Evolutionary conservation across 2,113 vertebrate species (phyloP).

Genomic region (Aphyosemion australe): DNA sequence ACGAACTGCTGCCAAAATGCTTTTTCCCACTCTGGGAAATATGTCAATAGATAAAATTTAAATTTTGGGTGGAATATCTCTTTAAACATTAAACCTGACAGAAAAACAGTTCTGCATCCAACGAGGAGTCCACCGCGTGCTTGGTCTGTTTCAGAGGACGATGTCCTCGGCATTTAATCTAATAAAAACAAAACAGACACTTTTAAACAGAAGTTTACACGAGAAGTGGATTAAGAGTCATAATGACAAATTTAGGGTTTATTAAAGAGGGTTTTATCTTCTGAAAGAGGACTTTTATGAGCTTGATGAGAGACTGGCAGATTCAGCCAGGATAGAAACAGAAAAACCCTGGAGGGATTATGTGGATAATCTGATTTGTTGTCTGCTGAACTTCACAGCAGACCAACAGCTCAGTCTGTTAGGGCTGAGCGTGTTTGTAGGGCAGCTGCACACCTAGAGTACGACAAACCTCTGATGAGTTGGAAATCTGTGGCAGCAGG

Average conservation of each 20-base stretch:
- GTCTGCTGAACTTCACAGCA: slow-evolving; percentile 50
- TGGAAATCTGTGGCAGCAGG: slow-evolving; percentile 13
- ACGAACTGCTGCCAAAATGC: too few relatives aligned
- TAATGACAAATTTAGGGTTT: neutral
- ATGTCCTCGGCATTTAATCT: slow-evolving; percentile 24
- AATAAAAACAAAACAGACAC: slow-evolving; percentile 13
- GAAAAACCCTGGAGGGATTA: slow-evolving; percentile 58
- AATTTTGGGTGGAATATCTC: too few relatives aligned
- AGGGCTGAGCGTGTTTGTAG: slow-evolving; percentile 29
- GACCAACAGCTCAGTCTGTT: slow-evolving; percentile 43
- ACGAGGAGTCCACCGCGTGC: slow-evolving; percentile 41
- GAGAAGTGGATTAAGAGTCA: slow-evolving; percentile 1
- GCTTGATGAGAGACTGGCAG: slow-evolving; percentile 34
- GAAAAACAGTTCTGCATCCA: slow-evolving; percentile 49
- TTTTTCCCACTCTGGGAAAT: too few relatives aligned
- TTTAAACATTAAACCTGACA: slow-evolving; percentile 31
- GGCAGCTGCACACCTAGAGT: slow-evolving; percentile 38
- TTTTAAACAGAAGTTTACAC: neutral
- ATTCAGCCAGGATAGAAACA: slow-evolving; percentile 43
- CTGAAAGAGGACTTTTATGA: slow-evolving; percentile 41
- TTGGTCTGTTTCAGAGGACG: slow-evolving; percentile 33
- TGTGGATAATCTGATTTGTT: slow-evolving; percentile 65
- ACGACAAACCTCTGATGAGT: slow-evolving; percentile 42
- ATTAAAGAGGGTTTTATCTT: neutral
- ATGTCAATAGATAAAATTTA: too few relatives aligned